These are phyloP conservation scores for Phenacoccus solenopsis DNA, from an alignment of 1,140 invertebrate species.

Conservation along the genomic window DNA sequence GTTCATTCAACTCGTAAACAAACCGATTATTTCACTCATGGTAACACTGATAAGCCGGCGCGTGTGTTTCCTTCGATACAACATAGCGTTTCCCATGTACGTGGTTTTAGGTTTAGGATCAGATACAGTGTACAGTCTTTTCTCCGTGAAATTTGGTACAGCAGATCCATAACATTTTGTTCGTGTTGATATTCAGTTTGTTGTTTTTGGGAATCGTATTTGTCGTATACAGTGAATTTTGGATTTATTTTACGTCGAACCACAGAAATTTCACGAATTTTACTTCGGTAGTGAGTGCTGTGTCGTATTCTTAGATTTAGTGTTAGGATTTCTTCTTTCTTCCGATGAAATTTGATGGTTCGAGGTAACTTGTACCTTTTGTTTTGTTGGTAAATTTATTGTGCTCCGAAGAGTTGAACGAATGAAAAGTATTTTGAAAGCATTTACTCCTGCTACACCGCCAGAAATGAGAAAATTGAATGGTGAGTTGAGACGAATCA, in stretches of 20 bases:
- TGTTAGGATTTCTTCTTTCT: too few species aligned
- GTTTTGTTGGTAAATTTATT: too few species aligned
- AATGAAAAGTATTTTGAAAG: slow-evolving; percentile 14
- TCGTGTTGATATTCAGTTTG: not conserved
- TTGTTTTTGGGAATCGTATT: too few species aligned
- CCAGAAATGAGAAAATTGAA: slow-evolving; percentile 13
- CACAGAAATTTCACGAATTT: too few species aligned
- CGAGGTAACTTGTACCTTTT: too few species aligned
- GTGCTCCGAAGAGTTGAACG: not conserved
- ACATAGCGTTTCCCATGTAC: not conserved
- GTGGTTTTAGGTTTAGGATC: not conserved
- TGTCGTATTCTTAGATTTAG: too few species aligned
- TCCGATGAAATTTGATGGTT: too few species aligned
- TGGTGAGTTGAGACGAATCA: not conserved
- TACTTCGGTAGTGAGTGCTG: too few species aligned
- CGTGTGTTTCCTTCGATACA: not conserved
- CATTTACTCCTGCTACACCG: not conserved
- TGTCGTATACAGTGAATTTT: too few species aligned
- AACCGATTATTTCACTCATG: not conserved
- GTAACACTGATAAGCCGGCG: not conserved
- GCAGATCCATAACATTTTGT: not conserved
- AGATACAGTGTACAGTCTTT: too few species aligned
- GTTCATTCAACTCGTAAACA: too few species aligned
- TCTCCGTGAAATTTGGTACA: not conserved
- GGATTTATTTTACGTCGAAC: too few species aligned